A percentile compares a stretch with the other conserved stretches of the same genome.
These are phyloP conservation scores for Fregata magnificens DNA, from an alignment of 2,113 vertebrate species.

Conservation along the genomic window DNA sequence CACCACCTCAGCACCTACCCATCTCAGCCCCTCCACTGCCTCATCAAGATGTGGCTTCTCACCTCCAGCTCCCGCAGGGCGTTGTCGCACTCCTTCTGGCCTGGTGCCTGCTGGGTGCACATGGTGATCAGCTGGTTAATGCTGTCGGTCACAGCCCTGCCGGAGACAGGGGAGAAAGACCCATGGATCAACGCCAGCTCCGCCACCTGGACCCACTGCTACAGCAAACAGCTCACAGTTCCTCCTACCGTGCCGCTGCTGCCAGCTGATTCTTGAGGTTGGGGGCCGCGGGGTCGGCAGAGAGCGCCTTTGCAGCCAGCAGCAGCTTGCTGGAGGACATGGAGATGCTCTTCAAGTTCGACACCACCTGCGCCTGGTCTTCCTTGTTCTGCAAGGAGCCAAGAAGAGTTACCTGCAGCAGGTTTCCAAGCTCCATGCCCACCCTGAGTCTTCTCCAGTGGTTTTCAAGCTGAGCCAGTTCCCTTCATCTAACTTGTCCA, in stretches of 20 bases:
- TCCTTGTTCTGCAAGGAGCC: slow-evolving; percentile 81
- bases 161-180: background rate
- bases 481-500: rapidly evolving
- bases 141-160: slow-evolving; percentile 92
- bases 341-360: slow-evolving; percentile 94
- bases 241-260: slow-evolving; percentile 84
- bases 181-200: background rate
- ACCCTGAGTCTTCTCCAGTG: background rate
- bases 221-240: background rate
- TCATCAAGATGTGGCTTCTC: background rate
- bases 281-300: slow-evolving; percentile 87
- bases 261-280: slow-evolving; percentile 94
- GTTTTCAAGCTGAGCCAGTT: background rate
- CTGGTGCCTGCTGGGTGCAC: slow-evolving; percentile 97
- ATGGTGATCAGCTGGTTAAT: slow-evolving; percentile 99
- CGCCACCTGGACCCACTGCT: background rate
- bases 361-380: slow-evolving; percentile 89
- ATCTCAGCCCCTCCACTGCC: background rate
- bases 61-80: slow-evolving; percentile 95
- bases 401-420: background rate
- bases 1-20: background rate
- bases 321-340: slow-evolving; percentile 96
- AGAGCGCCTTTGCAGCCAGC: slow-evolving; percentile 89
- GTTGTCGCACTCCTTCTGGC: slow-evolving; percentile 97
- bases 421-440: background rate